Conservation (phyloP, 2,797 vertebrate species). For the Margarornis squamiger region DNA sequence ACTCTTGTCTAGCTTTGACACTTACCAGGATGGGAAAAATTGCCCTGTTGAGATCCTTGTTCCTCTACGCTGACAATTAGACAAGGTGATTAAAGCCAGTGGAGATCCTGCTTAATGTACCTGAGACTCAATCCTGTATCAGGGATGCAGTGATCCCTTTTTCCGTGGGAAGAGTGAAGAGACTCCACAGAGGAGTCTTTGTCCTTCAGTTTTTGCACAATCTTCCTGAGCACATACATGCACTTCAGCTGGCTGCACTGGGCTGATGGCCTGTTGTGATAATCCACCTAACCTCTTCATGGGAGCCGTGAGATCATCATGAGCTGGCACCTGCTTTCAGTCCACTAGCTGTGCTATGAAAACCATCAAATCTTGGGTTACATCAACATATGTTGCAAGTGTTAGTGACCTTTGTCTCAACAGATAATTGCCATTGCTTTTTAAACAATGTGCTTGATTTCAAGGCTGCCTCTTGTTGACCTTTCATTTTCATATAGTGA, state of each 20-base stretch:
- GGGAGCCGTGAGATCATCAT: neutral
- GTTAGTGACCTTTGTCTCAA: fast-evolving
- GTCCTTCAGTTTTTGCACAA: neutral
- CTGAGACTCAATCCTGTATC: neutral
- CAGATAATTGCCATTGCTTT: neutral
- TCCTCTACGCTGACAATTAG: neutral
- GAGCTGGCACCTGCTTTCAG: neutral
- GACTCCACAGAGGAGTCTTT: neutral
- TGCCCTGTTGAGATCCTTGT: neutral
- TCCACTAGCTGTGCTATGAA: neutral
- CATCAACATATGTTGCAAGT: neutral
- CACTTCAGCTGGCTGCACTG: too few species aligned
- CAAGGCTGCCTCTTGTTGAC: neutral
- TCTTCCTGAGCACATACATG: neutral
- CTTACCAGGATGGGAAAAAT: neutral
- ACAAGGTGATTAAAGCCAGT: neutral
- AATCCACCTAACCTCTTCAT: neutral
- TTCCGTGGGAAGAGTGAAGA: neutral
- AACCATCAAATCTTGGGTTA: neutral
- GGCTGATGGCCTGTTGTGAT: neutral
- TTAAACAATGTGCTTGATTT: neutral
- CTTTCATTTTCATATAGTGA: neutral
- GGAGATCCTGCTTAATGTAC: neutral
- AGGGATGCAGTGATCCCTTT: neutral
- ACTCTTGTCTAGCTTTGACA: neutral